Evolutionary conservation across 2,797 vertebrate genomes (phyloP), one percentile per base, ranked within the genome.

Genomic region (Acipenser oxyrinchus): DNA sequence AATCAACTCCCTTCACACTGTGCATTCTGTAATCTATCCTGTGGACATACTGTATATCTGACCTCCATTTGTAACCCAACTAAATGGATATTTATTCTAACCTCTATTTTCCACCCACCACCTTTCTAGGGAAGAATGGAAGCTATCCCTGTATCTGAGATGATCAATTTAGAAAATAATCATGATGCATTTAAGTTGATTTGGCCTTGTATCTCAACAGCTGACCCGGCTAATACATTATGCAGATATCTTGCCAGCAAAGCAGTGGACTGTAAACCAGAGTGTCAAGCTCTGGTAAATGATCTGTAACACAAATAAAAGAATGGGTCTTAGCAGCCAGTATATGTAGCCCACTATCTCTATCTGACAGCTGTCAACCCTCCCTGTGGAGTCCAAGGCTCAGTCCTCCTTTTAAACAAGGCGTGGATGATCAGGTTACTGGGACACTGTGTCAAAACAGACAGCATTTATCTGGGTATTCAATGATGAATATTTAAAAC

Each of bases 281-380:
- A 72, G 82, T 82, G 86, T 86, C 88, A 83, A 89, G 85, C 87
- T 84, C 85, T 84, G 86, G 86, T 82, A 86, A 90, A 86, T 82
- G 85, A 87, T 82, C 80, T 85, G 91, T 87, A 88, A 84, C 83
- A 74, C 81, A 79, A 87, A 88, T 90, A 88, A 88, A 91, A 88
- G 86, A 90, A 89, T 87, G 89, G 90, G 87, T 84, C 86, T 89
- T 86, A 88, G 83, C 85, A 86, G 88, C 83, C 80, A 84, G 84
- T 78, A 83, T 89, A 86, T 83, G 83, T 73, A 86, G 83, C 80
- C 81, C 88, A 84, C 86, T 87, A 84, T 92, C 92, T 92, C 85
- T 84, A 85, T 87, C 83, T 90, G 87, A 91, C 90, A 92, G 90
- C 89, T 90, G 84, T 81, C 79, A 80, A 37, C 83, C 86, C 81